Evolutionary conservation across 2,888 invertebrate species (phyloP), one percentile per base, ranked within the genome.

Genomic region (Leptarthrus brevirostris): DNA sequence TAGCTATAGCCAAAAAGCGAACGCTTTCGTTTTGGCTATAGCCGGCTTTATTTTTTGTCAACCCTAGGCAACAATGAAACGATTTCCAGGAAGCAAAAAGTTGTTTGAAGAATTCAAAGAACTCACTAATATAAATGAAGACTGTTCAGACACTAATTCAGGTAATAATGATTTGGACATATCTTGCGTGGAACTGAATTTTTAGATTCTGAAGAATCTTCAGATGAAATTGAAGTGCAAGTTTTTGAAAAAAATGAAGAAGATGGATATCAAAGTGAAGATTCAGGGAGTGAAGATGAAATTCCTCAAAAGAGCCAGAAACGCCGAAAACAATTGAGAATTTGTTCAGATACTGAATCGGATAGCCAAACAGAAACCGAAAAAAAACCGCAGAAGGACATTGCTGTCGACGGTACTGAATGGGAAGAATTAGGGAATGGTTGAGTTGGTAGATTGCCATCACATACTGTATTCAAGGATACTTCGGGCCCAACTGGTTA

Each of bases 361-460:
- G 52, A 52, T 52, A 52, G 52, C 20, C 16, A 52, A 52, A 24
- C 24, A 47, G 20, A 44, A 69, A 20, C 47, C 44, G 69, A 47
- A 69, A 47, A 69, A 69, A 64, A 14, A 18, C 47, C 3, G 14
- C 20, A 47, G 20, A 69, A 47, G 12, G 40, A 22, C 20, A 47
- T 24, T 47, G 69, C 69, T 69, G 22, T 47, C 47, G 69, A 69
- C 47, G 47, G 69, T 69, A 64, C 64, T 36, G 64, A 52, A 52
- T 52, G 18, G 52, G 52, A 52, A 52, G 18, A 52, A 52, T 52
- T 52, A 16, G 52, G 20, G 16, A 52, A 16, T 18, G 16, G 52
- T 52, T 52, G 20, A 18, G 20, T 16, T 20, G 18, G 18, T 52
- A 52, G 52, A 52, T 52, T 52, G 52, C 52, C 18, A 52, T 52